Percentiles rank a stretch among this genome's conserved stretches.
Evolutionary conservation across 2,797 vertebrate species (phyloP).

Genomic region (Lagorchestes hirsutus): DNA sequence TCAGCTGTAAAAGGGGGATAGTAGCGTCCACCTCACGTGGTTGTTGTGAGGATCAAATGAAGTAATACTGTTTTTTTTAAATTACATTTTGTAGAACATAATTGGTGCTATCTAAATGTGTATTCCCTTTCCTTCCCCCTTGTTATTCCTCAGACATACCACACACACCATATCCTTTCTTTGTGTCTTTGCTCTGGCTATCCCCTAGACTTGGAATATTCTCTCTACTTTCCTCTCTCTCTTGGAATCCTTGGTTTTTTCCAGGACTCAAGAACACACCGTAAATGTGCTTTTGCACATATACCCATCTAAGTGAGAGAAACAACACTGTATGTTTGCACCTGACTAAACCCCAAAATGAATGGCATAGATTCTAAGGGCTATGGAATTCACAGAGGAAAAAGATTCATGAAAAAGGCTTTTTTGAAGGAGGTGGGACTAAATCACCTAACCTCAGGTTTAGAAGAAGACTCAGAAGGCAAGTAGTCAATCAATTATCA

Average conservation of each 20-base stretch:
- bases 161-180: neutral
- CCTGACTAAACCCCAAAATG: neutral
- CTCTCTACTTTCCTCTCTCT: neutral
- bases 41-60: neutral
- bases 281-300: neutral
- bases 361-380: neutral
- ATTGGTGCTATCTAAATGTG: neutral
- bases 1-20: neutral
- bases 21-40: neutral
- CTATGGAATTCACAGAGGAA: neutral
- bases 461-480: neutral
- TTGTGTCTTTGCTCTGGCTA: neutral
- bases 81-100: neutral
- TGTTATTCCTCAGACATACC: neutral
- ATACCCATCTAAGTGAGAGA: neutral
- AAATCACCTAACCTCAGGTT: neutral
- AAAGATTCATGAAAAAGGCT: neutral
- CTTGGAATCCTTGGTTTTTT: neutral
- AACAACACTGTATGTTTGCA: neutral
- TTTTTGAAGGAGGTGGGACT: neutral
- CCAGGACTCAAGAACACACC: neutral
- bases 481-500: neutral
- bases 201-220: neutral
- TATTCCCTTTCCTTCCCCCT: neutral
- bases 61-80: neutral